Conservation (phyloP, 1,140 invertebrate genomes). For the Cyclargus thomasi region DNA sequence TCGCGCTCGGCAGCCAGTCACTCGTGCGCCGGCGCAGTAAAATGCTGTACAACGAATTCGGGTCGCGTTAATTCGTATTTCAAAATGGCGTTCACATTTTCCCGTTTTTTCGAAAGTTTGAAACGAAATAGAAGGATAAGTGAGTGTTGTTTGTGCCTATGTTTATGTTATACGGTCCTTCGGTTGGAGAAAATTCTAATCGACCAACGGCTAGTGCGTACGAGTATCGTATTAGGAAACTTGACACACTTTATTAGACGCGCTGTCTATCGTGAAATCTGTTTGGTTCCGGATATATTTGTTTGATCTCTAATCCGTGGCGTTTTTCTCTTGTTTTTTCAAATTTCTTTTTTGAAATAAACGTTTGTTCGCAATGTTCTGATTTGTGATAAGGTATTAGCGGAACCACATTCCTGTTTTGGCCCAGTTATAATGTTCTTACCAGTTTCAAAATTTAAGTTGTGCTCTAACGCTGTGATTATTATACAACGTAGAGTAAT, state of each 20-base stretch:
- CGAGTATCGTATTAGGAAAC: conserved; percentile 11
- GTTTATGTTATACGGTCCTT: conserved; percentile 22
- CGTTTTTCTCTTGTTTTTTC: background rate
- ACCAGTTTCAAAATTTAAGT: background rate
- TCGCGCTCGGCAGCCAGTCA: conserved; percentile 40
- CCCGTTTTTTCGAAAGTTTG: conserved; percentile 32
- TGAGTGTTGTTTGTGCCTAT: conserved; percentile 39
- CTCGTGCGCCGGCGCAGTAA: conserved; percentile 41
- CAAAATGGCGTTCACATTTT: conserved; percentile 38
- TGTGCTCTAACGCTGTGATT: background rate
- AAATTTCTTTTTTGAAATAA: background rate
- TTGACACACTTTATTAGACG: conserved; percentile 9
- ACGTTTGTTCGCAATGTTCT: background rate
- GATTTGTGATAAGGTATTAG: background rate
- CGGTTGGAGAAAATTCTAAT: conserved; percentile 18
- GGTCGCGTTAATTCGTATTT: conserved; percentile 33
- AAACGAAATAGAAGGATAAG: conserved; percentile 44
- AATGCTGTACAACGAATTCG: conserved; percentile 29
- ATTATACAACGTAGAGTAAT: too few species aligned
- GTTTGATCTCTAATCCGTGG: background rate
- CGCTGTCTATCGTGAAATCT: conserved; percentile 1
- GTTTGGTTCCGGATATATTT: background rate
- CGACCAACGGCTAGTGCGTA: background rate
- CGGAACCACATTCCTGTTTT: background rate
- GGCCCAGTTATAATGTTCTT: background rate